A percentile compares a stretch with the other conserved stretches of the same genome.
Conservation (phyloP, 37 sponge, comb jelly and placozoan genomes). For the Cladorhizidae sp. region DNA sequence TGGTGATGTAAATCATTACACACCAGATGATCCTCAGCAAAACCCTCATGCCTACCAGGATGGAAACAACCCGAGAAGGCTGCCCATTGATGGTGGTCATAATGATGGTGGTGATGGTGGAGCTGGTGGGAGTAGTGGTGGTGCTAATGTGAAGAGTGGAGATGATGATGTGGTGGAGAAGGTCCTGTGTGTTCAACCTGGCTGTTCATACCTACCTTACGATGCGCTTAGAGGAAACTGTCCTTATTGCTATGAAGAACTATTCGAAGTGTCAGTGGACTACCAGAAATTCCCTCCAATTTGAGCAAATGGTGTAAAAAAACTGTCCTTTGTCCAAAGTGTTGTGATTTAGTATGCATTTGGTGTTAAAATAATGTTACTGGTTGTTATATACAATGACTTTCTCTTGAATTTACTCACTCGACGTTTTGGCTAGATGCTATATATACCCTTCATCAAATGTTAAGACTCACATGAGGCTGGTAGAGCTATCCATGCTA, state of each 20-base stretch:
- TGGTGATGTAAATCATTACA: neutral
- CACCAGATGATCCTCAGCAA: neutral
- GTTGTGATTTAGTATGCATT: too few relatives aligned
- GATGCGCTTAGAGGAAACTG: constrained; percentile 6
- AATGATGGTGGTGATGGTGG: neutral
- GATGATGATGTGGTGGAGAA: constrained; percentile 4
- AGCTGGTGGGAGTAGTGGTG: neutral
- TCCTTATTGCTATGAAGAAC: constrained; percentile 35
- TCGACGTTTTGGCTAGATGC: too few relatives aligned
- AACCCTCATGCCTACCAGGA: neutral
- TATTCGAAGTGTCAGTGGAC: too few relatives aligned
- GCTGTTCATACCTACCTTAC: constrained; percentile 39
- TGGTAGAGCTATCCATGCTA: too few relatives aligned
- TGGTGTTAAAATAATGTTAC: too few relatives aligned
- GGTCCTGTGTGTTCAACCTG: constrained; percentile 38
- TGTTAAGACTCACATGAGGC: too few relatives aligned
- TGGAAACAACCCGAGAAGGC: neutral
- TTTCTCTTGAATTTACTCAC: too few relatives aligned
- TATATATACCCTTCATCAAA: too few relatives aligned
- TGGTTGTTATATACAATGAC: too few relatives aligned
- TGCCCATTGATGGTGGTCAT: constrained; percentile 1
- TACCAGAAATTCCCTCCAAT: too few relatives aligned
- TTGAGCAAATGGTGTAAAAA: too few relatives aligned
- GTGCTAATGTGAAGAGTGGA: neutral
- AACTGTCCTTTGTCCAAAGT: too few relatives aligned